A percentile compares a stretch with the other conserved stretches of the same genome.
Evolutionary conservation across 2,113 vertebrate genomes (phyloP).

Genomic region (Miniopterus natalensis): DNA sequence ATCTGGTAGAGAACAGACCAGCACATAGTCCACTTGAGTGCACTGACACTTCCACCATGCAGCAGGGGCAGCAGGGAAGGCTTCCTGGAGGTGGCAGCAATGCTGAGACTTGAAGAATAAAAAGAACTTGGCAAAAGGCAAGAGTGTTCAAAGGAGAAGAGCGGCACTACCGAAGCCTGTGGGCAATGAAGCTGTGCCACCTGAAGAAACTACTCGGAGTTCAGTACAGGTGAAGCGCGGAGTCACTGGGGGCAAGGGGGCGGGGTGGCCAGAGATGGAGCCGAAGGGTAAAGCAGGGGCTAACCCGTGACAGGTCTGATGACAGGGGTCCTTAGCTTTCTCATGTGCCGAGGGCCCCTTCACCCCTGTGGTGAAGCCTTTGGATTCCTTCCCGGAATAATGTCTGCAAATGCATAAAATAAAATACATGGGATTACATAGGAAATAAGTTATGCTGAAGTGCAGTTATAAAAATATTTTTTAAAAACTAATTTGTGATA

Average conservation of each 20-base stretch:
- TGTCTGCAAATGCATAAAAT: conserved; percentile 67
- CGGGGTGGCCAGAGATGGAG: background rate
- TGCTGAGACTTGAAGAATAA: background rate
- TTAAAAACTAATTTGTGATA: conserved; percentile 78
- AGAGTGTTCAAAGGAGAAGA: background rate
- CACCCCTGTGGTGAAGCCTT: background rate
- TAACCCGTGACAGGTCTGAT: background rate
- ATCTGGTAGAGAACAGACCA: background rate
- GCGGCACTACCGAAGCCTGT: background rate
- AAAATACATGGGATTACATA: conserved; percentile 57
- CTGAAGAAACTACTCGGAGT: background rate
- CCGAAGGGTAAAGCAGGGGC: background rate
- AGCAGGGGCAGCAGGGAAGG: background rate
- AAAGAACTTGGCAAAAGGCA: background rate
- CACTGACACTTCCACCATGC: no score
- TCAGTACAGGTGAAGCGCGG: background rate
- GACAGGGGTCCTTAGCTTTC: background rate
- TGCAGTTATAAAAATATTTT: conserved; percentile 80
- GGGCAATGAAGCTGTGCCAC: background rate
- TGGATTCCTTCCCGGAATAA: conserved; percentile 68
- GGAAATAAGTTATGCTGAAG: conserved; percentile 76
- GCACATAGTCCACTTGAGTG: background rate
- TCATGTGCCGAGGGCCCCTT: background rate
- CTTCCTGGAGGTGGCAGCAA: background rate
- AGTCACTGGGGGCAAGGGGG: background rate